phyloP scores from a whole-genome alignment of 2,113 vertebrate genomes.

The Toxotes jaculatrix region DNA sequence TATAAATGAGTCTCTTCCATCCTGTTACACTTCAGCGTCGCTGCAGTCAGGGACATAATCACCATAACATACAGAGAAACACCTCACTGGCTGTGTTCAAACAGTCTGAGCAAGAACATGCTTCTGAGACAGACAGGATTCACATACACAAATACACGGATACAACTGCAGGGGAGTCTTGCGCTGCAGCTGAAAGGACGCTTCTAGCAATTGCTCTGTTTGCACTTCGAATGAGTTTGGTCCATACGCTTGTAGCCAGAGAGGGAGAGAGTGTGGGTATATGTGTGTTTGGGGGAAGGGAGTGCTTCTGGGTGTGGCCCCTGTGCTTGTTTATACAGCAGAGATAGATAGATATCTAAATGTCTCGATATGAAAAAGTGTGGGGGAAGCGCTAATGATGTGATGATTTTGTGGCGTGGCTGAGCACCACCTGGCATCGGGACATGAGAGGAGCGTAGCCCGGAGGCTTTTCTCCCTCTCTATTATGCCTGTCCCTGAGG shows the following conservation, averaged over 20 bases:
- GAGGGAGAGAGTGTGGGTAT: slow-evolving; percentile 32
- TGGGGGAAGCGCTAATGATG: slow-evolving; percentile 62
- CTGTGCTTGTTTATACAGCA: slow-evolving; percentile 42
- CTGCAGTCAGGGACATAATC: slow-evolving; percentile 61
- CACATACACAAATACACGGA: slow-evolving; percentile 16
- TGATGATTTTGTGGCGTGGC: slow-evolving; percentile 39
- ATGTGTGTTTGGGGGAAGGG: slow-evolving; percentile 61
- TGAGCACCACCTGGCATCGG: slow-evolving; percentile 67
- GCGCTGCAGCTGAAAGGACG: slow-evolving; percentile 51
- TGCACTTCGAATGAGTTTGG: slow-evolving; percentile 64
- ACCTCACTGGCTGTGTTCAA: slow-evolving; percentile 57
- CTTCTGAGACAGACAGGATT: slow-evolving; percentile 52
- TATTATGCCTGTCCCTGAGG: slow-evolving; percentile 67
- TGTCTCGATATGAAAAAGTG: slow-evolving; percentile 60
- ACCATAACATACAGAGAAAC: slow-evolving; percentile 59
- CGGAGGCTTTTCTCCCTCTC: slow-evolving; percentile 61
- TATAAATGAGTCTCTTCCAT: slow-evolving; percentile 68
- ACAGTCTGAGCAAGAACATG: slow-evolving; percentile 49
- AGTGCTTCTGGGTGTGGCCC: slow-evolving; percentile 71
- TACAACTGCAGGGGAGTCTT: slow-evolving; percentile 51
- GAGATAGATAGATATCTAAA: slow-evolving; percentile 48
- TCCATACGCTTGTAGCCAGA: slow-evolving; percentile 28
- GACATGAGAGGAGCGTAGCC: slow-evolving; percentile 57
- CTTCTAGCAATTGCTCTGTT: slow-evolving; percentile 64
- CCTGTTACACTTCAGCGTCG: slow-evolving; percentile 57